Evolutionary conservation across 2,797 vertebrate species (phyloP).

Genomic region (Clarias fuscus): DNA sequence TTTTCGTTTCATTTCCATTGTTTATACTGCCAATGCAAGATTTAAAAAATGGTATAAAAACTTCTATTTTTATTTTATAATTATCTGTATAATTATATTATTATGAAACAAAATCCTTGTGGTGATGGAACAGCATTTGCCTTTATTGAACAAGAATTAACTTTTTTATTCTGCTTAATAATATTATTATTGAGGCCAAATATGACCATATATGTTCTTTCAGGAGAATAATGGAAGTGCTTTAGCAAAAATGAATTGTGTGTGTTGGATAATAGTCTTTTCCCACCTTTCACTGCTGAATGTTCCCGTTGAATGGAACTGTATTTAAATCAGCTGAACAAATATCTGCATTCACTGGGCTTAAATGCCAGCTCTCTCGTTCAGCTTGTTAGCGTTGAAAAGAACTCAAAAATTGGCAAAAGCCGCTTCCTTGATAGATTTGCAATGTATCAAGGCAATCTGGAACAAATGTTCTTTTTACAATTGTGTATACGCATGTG

Average conservation of each 20-base stretch:
- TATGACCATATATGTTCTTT: neutral
- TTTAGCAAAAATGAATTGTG: slow-evolving; percentile 15
- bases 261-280: slow-evolving; percentile 33
- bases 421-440: slow-evolving; percentile 57
- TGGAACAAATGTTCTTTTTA: slow-evolving; percentile 57
- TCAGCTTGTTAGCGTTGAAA: slow-evolving; percentile 48
- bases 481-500: slow-evolving; percentile 43
- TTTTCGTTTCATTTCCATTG: neutral
- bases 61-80: neutral
- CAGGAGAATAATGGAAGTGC: slow-evolving; percentile 1
- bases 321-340: slow-evolving; percentile 56
- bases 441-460: slow-evolving; percentile 54
- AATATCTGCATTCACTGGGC: slow-evolving; percentile 50
- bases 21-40: neutral
- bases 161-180: neutral
- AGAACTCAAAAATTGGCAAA: slow-evolving; percentile 50
- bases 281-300: slow-evolving; percentile 47
- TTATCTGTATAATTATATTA: neutral
- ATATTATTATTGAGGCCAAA: neutral
- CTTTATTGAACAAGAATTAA: neutral
- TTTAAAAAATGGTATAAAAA: too few relatives aligned
- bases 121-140: neutral
- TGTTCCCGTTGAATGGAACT: slow-evolving; percentile 44
- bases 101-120: neutral
- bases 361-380: slow-evolving; percentile 47